Evolutionary conservation across 2,888 invertebrate species (phyloP).

Genomic region (Pammene aurita): DNA sequence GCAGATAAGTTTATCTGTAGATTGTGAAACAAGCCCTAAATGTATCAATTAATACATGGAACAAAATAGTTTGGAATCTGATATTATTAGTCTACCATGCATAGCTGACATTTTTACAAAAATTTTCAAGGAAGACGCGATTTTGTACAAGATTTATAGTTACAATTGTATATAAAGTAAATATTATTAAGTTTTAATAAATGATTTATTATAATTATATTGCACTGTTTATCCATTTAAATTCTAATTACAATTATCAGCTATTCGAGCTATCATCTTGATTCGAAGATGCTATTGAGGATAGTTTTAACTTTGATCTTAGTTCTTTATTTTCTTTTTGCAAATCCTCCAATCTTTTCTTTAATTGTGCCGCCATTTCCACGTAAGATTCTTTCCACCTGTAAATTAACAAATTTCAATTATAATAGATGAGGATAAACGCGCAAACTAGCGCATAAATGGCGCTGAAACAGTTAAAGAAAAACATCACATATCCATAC

Average conservation of each 20-base stretch:
- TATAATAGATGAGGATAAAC: too few species aligned
- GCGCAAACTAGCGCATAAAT: too few species aligned
- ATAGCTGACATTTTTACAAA: too few species aligned
- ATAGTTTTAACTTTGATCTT: slow-evolving; percentile 64
- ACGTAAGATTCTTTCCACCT: slow-evolving; percentile 87
- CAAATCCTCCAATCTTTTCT: slow-evolving; percentile 81
- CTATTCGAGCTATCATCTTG: slow-evolving; percentile 58
- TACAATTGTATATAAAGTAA: slow-evolving; percentile 43
- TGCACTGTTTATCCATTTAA: slow-evolving; percentile 53
- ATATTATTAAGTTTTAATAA: slow-evolving; percentile 40
- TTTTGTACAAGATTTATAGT: background rate
- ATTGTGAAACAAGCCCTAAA: too few species aligned
- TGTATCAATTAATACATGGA: too few species aligned
- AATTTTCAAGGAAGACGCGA: background rate
- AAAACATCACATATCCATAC: too few species aligned
- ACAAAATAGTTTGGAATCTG: too few species aligned
- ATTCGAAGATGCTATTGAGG: slow-evolving; percentile 53
- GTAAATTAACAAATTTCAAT: slow-evolving; percentile 46
- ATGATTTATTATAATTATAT: slow-evolving; percentile 56
- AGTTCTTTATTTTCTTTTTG: slow-evolving; percentile 81
- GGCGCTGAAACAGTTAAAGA: too few species aligned
- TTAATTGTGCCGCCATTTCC: slow-evolving; percentile 84
- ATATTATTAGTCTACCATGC: too few species aligned
- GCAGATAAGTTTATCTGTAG: too few species aligned
- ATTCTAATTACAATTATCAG: slow-evolving; percentile 46